Base-by-base conservation (phyloP, 2,888 invertebrate genomes). In the Heteromurus nitidus region DNA sequence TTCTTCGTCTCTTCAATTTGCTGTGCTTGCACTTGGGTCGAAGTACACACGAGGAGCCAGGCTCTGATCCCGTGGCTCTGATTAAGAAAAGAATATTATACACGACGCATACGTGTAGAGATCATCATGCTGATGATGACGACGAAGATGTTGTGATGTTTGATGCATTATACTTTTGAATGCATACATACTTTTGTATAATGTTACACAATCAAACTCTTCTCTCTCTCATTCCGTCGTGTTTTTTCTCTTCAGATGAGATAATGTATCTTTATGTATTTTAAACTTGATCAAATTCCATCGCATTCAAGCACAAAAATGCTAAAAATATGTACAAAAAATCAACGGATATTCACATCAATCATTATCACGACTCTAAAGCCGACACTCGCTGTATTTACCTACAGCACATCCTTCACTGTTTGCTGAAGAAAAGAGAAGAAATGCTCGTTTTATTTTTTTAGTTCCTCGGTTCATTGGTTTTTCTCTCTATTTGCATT, bases 1-100 rank as follows among this genome's bases (percentile, higher is more conserved):
- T 70, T 69, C 28, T 58, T 76, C n/a, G 58, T 36, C 55, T 64
- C 44, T 31, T 73, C 30, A 55, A 55, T 79, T 72, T 72, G 79
- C 79, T 65, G 69, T 64, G 72, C 70, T 79, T 79, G 79, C 79
- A 79, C 44, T 72, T 72, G 72, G 79, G 79, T 79, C 79, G 79
- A 79, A 79, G 79, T 79, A 79, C 79, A 79, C 65, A n/a, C 42
- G 26, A 20, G 44, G 44, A 65, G 67, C 72, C 79, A 79, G 79
- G 72, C 79, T 72, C 72, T 79, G 79, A 72, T 79, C 79, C 72
- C 79, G 79, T 79, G 79, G 72, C 58, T 72, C 31, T 70, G 79
- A 70, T 72, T 79, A 65, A 50, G 68, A 70, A 70, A 72, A 79
- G 72, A 60, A 79, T 79, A 50, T 77, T 65, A 68, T 68, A 30